Conservation (phyloP, 2,113 vertebrate species). For the Cynopterus brachyotis region DNA sequence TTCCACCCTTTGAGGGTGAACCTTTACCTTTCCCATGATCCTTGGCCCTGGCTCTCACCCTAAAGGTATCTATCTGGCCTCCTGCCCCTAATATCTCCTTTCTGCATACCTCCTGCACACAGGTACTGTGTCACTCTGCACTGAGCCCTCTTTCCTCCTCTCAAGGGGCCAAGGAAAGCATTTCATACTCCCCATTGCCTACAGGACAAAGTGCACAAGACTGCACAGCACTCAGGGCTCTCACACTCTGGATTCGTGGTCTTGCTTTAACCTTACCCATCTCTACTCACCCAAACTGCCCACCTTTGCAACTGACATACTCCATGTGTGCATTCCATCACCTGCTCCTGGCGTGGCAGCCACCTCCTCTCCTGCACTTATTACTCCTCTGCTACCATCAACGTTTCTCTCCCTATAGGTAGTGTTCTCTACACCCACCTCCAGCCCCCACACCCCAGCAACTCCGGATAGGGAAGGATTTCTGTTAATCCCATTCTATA, state of each 20-base stretch:
- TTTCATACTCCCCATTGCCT: background rate
- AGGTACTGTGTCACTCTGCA: background rate
- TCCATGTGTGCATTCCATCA: too few relatives aligned
- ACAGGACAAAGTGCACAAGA: background rate
- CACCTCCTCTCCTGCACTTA: background rate
- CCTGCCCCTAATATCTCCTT: background rate
- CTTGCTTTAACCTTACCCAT: background rate
- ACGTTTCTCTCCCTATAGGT: background rate
- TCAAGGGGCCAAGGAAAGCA: too few relatives aligned
- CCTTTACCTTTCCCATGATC: background rate
- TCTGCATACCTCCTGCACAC: background rate
- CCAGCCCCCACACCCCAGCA: too few relatives aligned
- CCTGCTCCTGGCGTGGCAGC: background rate
- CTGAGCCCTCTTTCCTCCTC: background rate
- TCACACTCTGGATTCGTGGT: background rate
- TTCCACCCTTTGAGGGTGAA: too few relatives aligned
- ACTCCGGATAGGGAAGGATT: background rate
- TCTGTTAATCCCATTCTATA: background rate
- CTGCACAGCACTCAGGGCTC: background rate
- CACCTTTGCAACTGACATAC: background rate
- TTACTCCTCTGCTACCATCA: background rate
- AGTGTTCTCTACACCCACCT: background rate
- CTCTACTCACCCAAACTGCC: background rate
- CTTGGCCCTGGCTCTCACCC: background rate
- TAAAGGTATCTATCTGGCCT: background rate